Percentiles rank a stretch among this genome's conserved stretches.
Evolutionary conservation across 1,140 invertebrate species (phyloP).

Genomic region (Diabrotica undecimpunctata): DNA sequence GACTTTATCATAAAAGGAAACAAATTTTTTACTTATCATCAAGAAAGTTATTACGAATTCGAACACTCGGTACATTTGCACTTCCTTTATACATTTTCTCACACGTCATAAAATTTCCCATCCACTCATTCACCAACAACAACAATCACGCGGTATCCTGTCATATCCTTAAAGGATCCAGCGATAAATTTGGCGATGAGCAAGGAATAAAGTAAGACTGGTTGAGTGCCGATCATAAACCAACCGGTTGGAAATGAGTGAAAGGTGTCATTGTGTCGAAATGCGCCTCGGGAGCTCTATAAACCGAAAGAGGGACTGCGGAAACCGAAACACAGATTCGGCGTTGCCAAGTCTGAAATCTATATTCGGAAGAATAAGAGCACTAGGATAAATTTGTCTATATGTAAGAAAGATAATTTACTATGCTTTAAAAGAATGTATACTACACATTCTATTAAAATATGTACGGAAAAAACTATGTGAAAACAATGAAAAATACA

Average conservation of each 20-base stretch:
- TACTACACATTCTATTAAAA: too few relatives aligned
- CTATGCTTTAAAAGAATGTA: too few relatives aligned
- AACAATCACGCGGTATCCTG: background rate
- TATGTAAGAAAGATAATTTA: too few relatives aligned
- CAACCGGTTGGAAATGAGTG: conserved; percentile 1
- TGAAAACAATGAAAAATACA: too few relatives aligned
- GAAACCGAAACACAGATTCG: too few relatives aligned
- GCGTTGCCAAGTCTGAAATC: too few relatives aligned
- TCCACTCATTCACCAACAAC: background rate
- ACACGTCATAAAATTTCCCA: conserved; percentile 1
- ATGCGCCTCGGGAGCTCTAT: background rate
- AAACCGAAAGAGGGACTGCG: background rate
- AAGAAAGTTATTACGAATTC: background rate
- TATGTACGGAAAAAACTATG: too few relatives aligned
- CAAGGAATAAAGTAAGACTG: conserved; percentile 2
- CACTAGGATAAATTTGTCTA: too few relatives aligned
- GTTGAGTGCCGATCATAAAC: background rate
- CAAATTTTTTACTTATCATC: too few relatives aligned
- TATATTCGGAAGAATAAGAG: too few relatives aligned
- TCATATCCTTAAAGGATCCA: background rate
- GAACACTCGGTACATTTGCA: background rate
- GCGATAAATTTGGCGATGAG: background rate
- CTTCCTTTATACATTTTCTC: background rate
- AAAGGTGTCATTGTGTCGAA: conserved; percentile 1
- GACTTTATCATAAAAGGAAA: too few relatives aligned